Percentiles rank a stretch among this genome's conserved stretches.
Conservation (phyloP, 2,888 invertebrate genomes). For the Tipula lateralis region DNA sequence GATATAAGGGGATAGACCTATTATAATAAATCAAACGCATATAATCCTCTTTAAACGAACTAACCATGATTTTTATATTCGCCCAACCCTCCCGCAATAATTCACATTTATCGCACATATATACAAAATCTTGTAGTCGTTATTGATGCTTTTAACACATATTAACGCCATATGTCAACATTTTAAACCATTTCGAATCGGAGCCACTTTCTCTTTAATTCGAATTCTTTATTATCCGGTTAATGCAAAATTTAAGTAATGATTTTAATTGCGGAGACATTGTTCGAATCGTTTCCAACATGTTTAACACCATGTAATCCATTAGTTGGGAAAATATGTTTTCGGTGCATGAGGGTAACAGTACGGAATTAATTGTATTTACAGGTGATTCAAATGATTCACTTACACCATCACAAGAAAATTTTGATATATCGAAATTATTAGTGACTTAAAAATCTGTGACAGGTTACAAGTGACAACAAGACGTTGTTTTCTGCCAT, state of each 20-base stretch:
- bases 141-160: conserved; percentile 19
- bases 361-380: no score
- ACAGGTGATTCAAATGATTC: no score
- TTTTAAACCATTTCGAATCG: not conserved
- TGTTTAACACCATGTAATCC: conserved; percentile 11
- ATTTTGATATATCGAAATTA: no score
- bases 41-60: conserved; percentile 11
- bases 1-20: not conserved
- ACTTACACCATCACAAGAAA: no score
- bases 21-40: not conserved
- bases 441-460: no score
- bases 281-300: not conserved
- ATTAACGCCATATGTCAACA: not conserved
- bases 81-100: not conserved
- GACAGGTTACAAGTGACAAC: no score
- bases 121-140: not conserved
- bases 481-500: no score
- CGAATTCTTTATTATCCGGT: not conserved
- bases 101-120: not conserved
- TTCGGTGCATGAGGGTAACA: no score
- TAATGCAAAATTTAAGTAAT: not conserved
- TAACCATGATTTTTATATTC: not conserved
- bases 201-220: not conserved
- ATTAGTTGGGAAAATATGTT: not conserved
- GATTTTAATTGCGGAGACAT: not conserved